A percentile compares a stretch with the other conserved stretches of the same genome.
These are phyloP conservation scores for Blastobasis lacticolella DNA, from an alignment of 2,888 invertebrate genomes.

Conservation along the genomic window DNA sequence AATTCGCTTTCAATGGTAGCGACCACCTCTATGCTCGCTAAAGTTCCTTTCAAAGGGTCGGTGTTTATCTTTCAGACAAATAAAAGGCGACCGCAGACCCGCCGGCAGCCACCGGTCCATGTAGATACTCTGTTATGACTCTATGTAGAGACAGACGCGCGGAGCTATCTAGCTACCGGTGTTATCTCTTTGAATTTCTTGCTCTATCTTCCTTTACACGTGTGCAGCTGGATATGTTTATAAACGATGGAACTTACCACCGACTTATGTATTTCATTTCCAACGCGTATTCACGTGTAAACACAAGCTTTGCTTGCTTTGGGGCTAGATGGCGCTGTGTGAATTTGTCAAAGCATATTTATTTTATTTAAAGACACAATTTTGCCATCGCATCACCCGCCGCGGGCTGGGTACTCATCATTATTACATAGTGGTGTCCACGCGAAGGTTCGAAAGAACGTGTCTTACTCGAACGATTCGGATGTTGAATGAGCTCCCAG, in stretches of 20 bases:
- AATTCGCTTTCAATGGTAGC: neutral
- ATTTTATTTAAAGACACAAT: no score
- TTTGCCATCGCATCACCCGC: no score
- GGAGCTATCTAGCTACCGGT: neutral
- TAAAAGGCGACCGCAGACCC: slow-evolving; percentile 19
- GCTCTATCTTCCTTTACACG: neutral
- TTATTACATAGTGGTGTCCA: no score
- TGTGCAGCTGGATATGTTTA: neutral
- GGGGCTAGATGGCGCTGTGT: no score
- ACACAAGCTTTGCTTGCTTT: no score
- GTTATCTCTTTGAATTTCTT: neutral
- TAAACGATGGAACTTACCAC: neutral
- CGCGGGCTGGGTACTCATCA: no score
- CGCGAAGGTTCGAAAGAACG: no score
- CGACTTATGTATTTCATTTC: neutral
- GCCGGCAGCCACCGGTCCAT: neutral
- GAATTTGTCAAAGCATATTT: no score
- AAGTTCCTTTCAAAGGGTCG: neutral
- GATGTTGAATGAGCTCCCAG: no score
- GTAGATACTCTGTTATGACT: neutral
- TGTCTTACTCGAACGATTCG: no score
- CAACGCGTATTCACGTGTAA: neutral
- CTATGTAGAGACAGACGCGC: neutral
- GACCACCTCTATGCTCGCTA: neutral
- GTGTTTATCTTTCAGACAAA: slow-evolving; percentile 14